A percentile compares a stretch with the other conserved stretches of the same genome.
Conservation (phyloP, 2,797 vertebrate species). For the Falco biarmicus region DNA sequence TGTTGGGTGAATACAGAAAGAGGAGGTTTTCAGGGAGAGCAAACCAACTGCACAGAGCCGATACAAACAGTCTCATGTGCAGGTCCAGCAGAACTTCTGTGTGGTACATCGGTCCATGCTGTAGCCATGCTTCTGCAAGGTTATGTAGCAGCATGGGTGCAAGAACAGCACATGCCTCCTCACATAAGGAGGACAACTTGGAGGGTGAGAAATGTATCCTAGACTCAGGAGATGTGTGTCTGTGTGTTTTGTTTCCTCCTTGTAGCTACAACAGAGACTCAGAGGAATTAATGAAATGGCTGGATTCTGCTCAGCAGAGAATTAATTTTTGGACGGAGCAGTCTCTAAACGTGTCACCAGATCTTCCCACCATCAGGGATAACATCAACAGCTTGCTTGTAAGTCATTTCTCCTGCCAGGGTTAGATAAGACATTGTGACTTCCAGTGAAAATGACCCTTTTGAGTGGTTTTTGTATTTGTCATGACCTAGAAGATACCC, state of each 20-base stretch:
- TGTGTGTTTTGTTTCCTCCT: slow-evolving; percentile 7
- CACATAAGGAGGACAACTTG: background rate
- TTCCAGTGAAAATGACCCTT: background rate
- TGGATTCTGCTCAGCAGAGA: slow-evolving; percentile 78
- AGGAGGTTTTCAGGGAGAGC: background rate
- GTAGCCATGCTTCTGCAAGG: background rate
- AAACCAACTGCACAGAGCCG: background rate
- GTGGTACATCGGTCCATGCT: background rate
- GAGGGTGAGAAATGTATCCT: background rate
- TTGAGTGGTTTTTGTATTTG: background rate
- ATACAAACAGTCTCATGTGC: background rate
- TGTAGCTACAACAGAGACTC: slow-evolving; percentile 84
- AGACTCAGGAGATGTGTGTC: background rate
- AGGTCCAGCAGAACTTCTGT: background rate
- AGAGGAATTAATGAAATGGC: slow-evolving; percentile 81
- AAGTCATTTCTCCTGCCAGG: slow-evolving; percentile 58
- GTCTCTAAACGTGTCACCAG: slow-evolving; percentile 75
- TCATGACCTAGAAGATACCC: background rate
- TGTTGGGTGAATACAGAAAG: background rate
- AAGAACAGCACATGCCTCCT: background rate
- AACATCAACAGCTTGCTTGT: slow-evolving; percentile 82
- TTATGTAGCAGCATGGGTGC: background rate
- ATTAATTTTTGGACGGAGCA: slow-evolving; percentile 81
- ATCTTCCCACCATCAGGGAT: slow-evolving; percentile 73
- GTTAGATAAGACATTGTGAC: background rate